Evolutionary conservation across 2,888 invertebrate genomes (phyloP), one percentile per base, ranked within the genome.

Genomic region (Athalia rosae): DNA sequence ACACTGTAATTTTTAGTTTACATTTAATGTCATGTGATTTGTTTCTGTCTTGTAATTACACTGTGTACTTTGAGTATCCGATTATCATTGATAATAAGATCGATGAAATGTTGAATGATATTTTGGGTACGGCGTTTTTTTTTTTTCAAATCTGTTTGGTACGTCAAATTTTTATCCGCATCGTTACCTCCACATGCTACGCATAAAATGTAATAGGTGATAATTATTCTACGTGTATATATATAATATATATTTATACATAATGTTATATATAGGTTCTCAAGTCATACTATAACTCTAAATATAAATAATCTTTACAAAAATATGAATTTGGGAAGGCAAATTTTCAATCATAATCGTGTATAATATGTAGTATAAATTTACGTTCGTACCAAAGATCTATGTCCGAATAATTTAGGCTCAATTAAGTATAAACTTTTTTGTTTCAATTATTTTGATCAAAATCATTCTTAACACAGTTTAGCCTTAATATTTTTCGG

Each of bases 251-350:
- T 48, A 53, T 15, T 77, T 79, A 64, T 80, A 80, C 81, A 82
- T 79, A 80, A 81, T 79, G 77, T 80, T 76, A 80, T 79, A 80
- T 80, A 63, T 67, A 79, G 48, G 79, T 58, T 71, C 8, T 61
- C 47, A 59, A 47, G 76, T 15, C 77, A 62, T 71, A 9, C 76
- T 67, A 83, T 83, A 82, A 80, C 79, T 81, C 84, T 86, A 86
- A 82, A 81, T 87, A 88, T 83, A 86, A 87, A 86, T 85, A 85
- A 88, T 87, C 82, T 86, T 87, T 89, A 89, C 86, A 89, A 89
- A 89, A 89, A 89, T 89, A 89, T 87, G 85, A 87, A 88, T 89
- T 89, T 87, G 82, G 84, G 83, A 87, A 87, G 87, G 85, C 86
- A 83, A 86, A 87, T 81, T 83, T 83, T 85, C 85, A 85, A 87